Percentiles rank a stretch among this genome's conserved stretches.
These are phyloP conservation scores for Alcedo quadribrachys DNA, from an alignment of 2,797 vertebrate species.

Conservation along the genomic window DNA sequence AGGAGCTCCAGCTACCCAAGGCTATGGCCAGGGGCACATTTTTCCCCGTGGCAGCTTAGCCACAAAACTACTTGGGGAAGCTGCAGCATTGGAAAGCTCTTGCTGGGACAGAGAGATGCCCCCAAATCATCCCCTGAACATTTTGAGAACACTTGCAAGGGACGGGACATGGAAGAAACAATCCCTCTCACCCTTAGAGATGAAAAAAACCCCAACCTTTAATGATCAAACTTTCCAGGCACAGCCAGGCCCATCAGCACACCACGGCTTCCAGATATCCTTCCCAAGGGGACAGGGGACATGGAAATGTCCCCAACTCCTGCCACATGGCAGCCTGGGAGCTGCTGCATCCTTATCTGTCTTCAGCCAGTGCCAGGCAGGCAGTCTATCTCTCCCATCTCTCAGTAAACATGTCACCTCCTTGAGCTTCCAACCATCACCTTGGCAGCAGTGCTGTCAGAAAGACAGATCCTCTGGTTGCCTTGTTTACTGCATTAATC, in stretches of 20 bases:
- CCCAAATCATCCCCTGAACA: background rate
- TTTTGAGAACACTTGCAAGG: background rate
- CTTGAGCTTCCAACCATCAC: constrained; percentile 68
- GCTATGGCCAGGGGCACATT: fast-evolving
- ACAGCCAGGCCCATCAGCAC: fast-evolving
- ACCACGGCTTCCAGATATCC: fast-evolving
- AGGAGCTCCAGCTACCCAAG: background rate
- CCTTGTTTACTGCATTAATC: constrained; percentile 68
- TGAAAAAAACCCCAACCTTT: background rate
- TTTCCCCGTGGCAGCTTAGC: background rate
- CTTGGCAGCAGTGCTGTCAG: constrained; percentile 71
- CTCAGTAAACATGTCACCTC: constrained; percentile 74
- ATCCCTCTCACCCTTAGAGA: fast-evolving
- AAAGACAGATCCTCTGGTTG: constrained; percentile 69
- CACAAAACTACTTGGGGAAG: background rate
- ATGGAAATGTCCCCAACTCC: background rate
- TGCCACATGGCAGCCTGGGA: background rate
- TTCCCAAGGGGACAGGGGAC: background rate
- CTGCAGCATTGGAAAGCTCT: background rate
- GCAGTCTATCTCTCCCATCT: constrained; percentile 75
- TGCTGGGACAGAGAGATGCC: background rate
- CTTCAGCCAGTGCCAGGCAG: constrained; percentile 46
- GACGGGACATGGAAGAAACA: background rate
- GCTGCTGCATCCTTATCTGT: constrained; percentile 21
- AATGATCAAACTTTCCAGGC: background rate